A percentile compares a stretch with the other conserved stretches of the same genome.
Conservation (phyloP, 92 coral and sea anemone genomes). For the Galaxea fascicularis region DNA sequence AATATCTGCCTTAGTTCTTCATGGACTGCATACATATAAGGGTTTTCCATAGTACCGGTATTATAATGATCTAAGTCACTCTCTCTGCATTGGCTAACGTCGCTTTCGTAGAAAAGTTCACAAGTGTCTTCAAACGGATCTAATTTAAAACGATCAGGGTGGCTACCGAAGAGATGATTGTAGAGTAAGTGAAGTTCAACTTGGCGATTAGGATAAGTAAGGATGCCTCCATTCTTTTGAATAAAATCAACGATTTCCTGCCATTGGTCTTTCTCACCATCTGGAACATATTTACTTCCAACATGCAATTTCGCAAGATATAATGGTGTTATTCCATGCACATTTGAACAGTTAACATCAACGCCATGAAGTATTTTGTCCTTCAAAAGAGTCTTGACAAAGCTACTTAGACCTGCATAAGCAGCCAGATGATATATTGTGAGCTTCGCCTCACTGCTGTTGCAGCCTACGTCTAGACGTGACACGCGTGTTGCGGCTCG, state of each 20-base stretch:
- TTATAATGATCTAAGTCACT: background rate
- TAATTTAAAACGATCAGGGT: background rate
- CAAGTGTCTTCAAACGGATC: background rate
- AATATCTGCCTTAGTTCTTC: background rate
- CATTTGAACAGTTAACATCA: slow-evolving; percentile 71
- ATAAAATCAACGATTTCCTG: slow-evolving; percentile 42
- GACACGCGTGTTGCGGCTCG: slow-evolving; percentile 8
- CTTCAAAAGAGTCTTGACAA: slow-evolving; percentile 42
- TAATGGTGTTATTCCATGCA: slow-evolving; percentile 72
- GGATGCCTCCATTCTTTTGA: slow-evolving; percentile 42
- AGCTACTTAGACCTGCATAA: slow-evolving; percentile 66
- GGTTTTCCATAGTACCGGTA: slow-evolving; percentile 1
- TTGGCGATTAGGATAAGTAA: slow-evolving; percentile 53
- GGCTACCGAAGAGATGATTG: slow-evolving; percentile 49
- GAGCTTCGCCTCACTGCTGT: slow-evolving; percentile 8
- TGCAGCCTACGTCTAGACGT: slow-evolving; percentile 36
- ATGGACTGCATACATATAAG: background rate
- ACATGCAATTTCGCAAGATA: slow-evolving; percentile 73
- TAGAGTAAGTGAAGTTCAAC: slow-evolving; percentile 66
- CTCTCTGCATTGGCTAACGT: background rate
- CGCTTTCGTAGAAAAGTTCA: slow-evolving; percentile 12
- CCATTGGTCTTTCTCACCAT: slow-evolving; percentile 49
- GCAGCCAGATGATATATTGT: slow-evolving; percentile 79
- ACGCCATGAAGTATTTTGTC: slow-evolving; percentile 36
- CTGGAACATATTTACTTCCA: background rate